Percentiles rank a stretch among this genome's conserved stretches.
These are phyloP conservation scores for Coluber constrictor DNA, from an alignment of 2,797 vertebrate genomes.

Conservation along the genomic window DNA sequence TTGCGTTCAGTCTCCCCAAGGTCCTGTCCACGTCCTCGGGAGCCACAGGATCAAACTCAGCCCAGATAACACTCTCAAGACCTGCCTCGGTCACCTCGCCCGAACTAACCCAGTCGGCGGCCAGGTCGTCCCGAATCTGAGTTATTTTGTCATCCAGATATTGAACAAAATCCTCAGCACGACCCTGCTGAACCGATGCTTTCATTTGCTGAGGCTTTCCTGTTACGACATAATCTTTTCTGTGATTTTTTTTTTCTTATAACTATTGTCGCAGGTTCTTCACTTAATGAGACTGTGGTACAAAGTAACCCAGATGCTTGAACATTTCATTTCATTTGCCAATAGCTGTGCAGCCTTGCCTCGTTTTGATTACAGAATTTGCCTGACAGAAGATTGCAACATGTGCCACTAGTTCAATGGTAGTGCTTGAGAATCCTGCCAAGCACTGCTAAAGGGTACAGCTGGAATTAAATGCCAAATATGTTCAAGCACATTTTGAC, in stretches of 20 bases:
- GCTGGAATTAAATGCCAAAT: conserved; percentile 26
- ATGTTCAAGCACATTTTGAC: conserved; percentile 9
- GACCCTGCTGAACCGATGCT: background rate
- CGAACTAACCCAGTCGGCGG: too few species aligned
- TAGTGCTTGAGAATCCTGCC: conserved; percentile 15
- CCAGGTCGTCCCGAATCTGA: too few species aligned
- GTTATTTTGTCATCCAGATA: too few species aligned
- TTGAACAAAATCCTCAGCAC: too few species aligned
- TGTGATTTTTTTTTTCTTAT: background rate
- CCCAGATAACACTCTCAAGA: too few species aligned
- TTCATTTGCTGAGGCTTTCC: background rate
- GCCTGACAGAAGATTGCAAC: conserved; percentile 16
- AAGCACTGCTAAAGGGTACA: conserved; percentile 18
- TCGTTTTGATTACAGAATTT: conserved; percentile 12
- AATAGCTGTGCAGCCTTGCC: background rate
- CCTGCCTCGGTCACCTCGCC: too few species aligned
- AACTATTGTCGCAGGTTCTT: background rate
- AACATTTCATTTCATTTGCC: background rate
- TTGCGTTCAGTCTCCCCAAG: too few species aligned
- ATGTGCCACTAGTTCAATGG: background rate
- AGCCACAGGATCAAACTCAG: too few species aligned
- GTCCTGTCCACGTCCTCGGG: too few species aligned
- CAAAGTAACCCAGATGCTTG: background rate
- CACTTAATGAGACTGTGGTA: background rate
- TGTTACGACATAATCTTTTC: background rate